Base-by-base conservation (phyloP, 2,113 vertebrate species). In the Anas platyrhynchos region DNA sequence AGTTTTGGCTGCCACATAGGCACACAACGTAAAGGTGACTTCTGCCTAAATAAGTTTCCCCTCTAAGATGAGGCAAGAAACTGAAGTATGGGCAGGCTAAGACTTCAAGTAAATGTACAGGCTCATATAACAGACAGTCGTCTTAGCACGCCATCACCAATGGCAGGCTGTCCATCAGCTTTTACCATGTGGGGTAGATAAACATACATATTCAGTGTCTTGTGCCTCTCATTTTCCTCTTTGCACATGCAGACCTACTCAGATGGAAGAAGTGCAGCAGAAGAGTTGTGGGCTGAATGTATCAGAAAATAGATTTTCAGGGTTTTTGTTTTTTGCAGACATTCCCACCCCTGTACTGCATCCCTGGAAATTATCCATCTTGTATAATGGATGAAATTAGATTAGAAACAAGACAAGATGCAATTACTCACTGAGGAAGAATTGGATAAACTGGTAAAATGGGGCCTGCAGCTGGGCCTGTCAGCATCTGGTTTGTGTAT, bases 371-470 rank as follows among this genome's bases (percentile, higher is more conserved):
- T 94, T 34, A 91, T 83, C 96, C 79, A 97, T 95, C 84, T 91
- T 86, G 54, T 86, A 75, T 93, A 95, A 93, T 79, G 66, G 91
- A 81, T 86, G 52, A 88, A 97, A 97, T 97, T 75, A 97, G 76
- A 96, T 96, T 95, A 92, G 67, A 96, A 92, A 91, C 26, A 89
- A 58, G 86, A 77, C 88, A 79, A 95, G 50, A 88, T 83, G 62
- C 56, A 94, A 85, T 96, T 93, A 86, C 88, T 95, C 83, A 88
- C 55, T 80, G 77, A 96, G 50, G 58, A 92, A 34, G 56, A 94
- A 76, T 71, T 91, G 63, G 89, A 92, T 75, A 66, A 94, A 93
- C 59, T 86, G 79, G 76, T 72, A 86, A 96, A 90, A 81, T 72
- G 71, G 32, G 71, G 62, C 55, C 36, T 83, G 80, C 85, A 96